Conservation (phyloP, 1,140 invertebrate species). For the Helicoverpa zea region DNA sequence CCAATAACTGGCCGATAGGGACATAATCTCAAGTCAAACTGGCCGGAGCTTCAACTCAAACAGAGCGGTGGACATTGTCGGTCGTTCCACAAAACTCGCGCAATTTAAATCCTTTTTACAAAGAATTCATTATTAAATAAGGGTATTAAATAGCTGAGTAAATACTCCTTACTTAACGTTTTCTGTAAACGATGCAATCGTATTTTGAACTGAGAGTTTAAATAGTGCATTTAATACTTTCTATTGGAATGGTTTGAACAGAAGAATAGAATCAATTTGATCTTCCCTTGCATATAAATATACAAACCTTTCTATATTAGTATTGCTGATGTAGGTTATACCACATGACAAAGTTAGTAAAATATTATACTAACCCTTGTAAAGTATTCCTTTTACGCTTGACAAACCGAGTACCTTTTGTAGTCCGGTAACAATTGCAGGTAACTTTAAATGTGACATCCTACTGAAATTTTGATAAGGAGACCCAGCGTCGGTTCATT, state of each 20-base stretch:
- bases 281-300: too few relatives aligned
- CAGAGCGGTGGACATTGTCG: constrained; percentile 49
- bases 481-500: neutral
- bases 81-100: constrained; percentile 7
- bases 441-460: neutral
- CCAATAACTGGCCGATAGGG: constrained; percentile 31
- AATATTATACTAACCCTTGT: neutral
- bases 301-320: too few relatives aligned
- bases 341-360: neutral
- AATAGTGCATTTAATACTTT: too few relatives aligned
- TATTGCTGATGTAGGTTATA: too few relatives aligned
- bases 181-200: neutral
- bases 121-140: constrained; percentile 40
- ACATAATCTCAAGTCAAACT: constrained; percentile 51
- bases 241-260: too few relatives aligned
- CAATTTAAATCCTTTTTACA: constrained; percentile 49
- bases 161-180: neutral
- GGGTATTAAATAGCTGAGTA: constrained; percentile 8
- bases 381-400: neutral
- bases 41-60: constrained; percentile 54
- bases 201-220: too few relatives aligned
- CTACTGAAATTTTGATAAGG: constrained; percentile 24
- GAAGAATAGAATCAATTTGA: too few relatives aligned
- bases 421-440: constrained; percentile 8
- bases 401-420: constrained; percentile 7